phyloP scores from a whole-genome alignment of 1,140 invertebrate species.

The Magallana ariakensis region DNA sequence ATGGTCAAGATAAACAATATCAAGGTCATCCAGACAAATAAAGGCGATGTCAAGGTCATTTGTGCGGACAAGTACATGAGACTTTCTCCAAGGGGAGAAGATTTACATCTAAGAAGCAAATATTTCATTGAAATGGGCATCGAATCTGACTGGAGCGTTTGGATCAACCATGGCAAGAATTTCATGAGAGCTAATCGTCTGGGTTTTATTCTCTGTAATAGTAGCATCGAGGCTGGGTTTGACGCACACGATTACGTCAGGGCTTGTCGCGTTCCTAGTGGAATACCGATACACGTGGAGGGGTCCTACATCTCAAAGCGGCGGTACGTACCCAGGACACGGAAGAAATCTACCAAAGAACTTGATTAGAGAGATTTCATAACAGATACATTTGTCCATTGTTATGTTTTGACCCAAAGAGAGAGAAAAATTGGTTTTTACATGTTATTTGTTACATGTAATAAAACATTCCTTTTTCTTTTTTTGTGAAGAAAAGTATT shows the following conservation, averaged over 20 bases:
- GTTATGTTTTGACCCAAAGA: no score
- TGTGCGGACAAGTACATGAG: constrained; percentile 70
- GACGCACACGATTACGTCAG: background rate
- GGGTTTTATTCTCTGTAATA: background rate
- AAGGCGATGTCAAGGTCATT: constrained; percentile 72
- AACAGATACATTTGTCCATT: no score
- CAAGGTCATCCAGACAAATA: constrained; percentile 69
- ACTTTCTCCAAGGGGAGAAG: constrained; percentile 63
- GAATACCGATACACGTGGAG: background rate
- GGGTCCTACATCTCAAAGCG: background rate
- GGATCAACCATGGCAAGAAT: background rate
- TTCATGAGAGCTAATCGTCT: background rate
- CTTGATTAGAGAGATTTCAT: background rate
- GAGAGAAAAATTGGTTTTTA: no score
- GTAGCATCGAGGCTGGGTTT: constrained; percentile 3
- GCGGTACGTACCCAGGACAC: background rate
- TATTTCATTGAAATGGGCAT: constrained; percentile 7
- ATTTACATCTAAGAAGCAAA: background rate
- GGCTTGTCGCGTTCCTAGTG: background rate
- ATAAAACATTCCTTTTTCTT: no score
- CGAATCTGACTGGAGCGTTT: constrained; percentile 8
- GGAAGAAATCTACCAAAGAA: background rate
- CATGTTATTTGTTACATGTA: no score
- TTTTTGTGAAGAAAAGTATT: no score
- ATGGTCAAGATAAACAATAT: constrained; percentile 71